Percentiles rank a stretch among this genome's conserved stretches.
phyloP scores from a whole-genome alignment of 2,797 vertebrate species.

The Pogonophryne albipinna region DNA sequence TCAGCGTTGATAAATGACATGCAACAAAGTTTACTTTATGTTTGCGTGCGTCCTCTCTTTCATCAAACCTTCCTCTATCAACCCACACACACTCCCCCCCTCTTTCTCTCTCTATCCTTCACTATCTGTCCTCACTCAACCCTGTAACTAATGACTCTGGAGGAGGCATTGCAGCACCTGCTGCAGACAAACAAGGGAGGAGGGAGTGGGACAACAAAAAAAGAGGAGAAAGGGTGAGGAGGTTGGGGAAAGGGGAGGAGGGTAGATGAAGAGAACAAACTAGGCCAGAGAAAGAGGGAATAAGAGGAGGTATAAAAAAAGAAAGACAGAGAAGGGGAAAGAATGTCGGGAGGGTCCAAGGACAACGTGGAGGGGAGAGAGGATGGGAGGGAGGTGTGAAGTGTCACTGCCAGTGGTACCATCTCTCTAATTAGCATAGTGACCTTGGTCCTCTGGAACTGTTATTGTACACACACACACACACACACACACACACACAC shows the following conservation, averaged over 20 bases:
- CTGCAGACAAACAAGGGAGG: slow-evolving; percentile 49
- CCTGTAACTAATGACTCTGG: slow-evolving; percentile 71
- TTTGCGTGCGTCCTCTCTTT: slow-evolving; percentile 11
- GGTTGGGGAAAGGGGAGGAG: background rate
- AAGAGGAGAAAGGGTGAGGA: background rate
- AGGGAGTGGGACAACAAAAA: background rate
- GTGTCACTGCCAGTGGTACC: slow-evolving; percentile 76
- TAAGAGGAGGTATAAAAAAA: slow-evolving; percentile 20
- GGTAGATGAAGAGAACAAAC: slow-evolving; percentile 40
- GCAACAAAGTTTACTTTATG: slow-evolving; percentile 24
- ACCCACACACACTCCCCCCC: slow-evolving; percentile 17
- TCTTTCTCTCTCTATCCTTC: slow-evolving; percentile 41
- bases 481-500: slow-evolving; percentile 9
- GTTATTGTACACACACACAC: slow-evolving; percentile 44
- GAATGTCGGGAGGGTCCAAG: slow-evolving; percentile 59
- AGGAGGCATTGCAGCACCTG: slow-evolving; percentile 65
- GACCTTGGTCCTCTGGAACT: slow-evolving; percentile 78
- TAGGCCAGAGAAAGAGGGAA: slow-evolving; percentile 36
- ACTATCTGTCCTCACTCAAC: slow-evolving; percentile 67
- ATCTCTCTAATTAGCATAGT: slow-evolving; percentile 80
- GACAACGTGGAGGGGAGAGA: slow-evolving; percentile 65
- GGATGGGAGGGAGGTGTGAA: slow-evolving; percentile 74
- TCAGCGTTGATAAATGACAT: slow-evolving; percentile 57
- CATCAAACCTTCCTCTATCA: slow-evolving; percentile 31
- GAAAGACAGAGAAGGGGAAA: slow-evolving; percentile 35